A percentile compares a stretch with the other conserved stretches of the same genome.
phyloP scores from a whole-genome alignment of 1,140 invertebrate species.

The Papilio xuthus region DNA sequence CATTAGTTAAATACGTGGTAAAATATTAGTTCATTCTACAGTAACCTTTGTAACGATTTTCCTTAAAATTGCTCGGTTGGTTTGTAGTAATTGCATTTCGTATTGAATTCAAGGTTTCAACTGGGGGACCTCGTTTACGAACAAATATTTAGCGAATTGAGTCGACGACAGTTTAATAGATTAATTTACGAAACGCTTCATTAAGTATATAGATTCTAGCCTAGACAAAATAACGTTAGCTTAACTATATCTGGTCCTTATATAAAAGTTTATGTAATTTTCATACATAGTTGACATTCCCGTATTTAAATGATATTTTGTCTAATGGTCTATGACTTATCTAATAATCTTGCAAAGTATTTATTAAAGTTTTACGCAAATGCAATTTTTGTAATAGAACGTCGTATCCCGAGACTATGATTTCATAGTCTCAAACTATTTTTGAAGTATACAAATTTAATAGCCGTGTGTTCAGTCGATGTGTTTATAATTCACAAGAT shows the following conservation, averaged over 20 bases:
- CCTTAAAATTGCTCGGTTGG: background rate
- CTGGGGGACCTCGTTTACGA: background rate
- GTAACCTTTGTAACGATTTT: background rate
- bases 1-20: background rate
- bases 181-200: background rate
- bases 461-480: background rate
- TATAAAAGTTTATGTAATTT: too few relatives aligned
- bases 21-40: background rate
- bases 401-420: slow-evolving; percentile 23
- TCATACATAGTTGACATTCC: background rate
- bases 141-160: background rate
- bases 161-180: background rate
- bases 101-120: slow-evolving; percentile 3
- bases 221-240: too few relatives aligned
- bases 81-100: slow-evolving; percentile 3
- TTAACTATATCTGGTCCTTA: too few relatives aligned
- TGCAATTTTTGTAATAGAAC: slow-evolving; percentile 19
- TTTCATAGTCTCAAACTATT: slow-evolving; percentile 14
- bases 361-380: background rate
- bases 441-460: slow-evolving; percentile 23
- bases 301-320: too few relatives aligned
- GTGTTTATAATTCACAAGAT: slow-evolving; percentile 15
- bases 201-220: too few relatives aligned
- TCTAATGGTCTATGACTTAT: too few relatives aligned
- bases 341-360: background rate